These are phyloP conservation scores for Lepisosteus oculatus DNA, from an alignment of 2,113 vertebrate species.

Conservation along the genomic window DNA sequence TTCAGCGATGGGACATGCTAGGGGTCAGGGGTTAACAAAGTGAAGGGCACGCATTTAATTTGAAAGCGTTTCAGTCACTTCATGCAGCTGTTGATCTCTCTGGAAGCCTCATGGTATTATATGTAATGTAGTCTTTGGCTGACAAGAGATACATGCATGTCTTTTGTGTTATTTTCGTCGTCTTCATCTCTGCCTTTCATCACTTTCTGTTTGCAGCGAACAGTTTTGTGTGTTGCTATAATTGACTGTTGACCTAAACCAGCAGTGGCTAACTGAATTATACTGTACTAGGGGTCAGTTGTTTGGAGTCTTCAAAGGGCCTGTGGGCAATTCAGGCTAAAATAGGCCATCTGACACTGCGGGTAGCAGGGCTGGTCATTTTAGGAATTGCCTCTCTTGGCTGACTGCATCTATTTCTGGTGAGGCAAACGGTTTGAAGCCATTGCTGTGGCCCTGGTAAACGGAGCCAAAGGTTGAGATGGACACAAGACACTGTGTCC, in stretches of 20 bases:
- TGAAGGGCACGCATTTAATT: too few relatives aligned
- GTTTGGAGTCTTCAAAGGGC: slow-evolving; percentile 14
- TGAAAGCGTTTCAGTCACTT: background rate
- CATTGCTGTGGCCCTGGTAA: background rate
- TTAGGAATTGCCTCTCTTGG: slow-evolving; percentile 21
- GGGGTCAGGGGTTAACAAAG: background rate
- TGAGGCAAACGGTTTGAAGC: slow-evolving; percentile 13
- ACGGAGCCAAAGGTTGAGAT: background rate
- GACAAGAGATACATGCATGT: background rate
- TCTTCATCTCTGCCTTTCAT: background rate
- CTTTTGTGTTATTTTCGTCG: background rate
- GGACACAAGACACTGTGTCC: background rate
- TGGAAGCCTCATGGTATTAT: background rate
- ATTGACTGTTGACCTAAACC: background rate
- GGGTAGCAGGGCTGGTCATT: slow-evolving; percentile 13
- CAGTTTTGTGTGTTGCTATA: background rate
- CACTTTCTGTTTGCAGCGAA: background rate
- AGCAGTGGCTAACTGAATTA: slow-evolving; percentile 7
- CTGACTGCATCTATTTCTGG: slow-evolving; percentile 15
- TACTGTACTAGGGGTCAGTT: background rate
- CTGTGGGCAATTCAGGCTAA: slow-evolving; percentile 5
- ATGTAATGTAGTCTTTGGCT: background rate
- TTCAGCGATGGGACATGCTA: background rate
- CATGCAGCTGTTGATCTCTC: background rate
- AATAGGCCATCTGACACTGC: slow-evolving; percentile 14